Base-by-base conservation (phyloP, 2,797 vertebrate species). In the Sternarchorhynchus goeldii region DNA sequence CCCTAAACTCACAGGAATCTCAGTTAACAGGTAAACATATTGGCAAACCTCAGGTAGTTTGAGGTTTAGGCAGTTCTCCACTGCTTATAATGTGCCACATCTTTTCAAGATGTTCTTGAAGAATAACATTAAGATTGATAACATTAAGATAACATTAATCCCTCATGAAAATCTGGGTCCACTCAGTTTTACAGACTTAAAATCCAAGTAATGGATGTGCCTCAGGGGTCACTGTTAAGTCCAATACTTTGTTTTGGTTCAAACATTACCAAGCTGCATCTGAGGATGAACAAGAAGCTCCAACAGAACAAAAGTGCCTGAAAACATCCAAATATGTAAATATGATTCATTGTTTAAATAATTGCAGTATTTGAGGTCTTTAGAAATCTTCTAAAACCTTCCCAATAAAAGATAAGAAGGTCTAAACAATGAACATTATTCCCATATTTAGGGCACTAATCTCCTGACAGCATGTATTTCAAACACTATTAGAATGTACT, bases 171-270 rank as follows among this genome's bases (percentile, higher is more conserved):
- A 71, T 59, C 17, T 73, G 50, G 63, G 31, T 56, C 58, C 29
- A 45, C 18, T 12, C 10, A 32, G 72, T 77, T 80, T 77, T 36
- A 79, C 69, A 80, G 32, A 75, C 70, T 75, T 60, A 64, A 63
- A 67, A 14, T 68, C 63, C 75, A 39, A 55, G 76, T 36, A 59
- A 65, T 86, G 82, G 78, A 67, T 69, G 16, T 20, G 29, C 67
- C 77, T 79, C 72, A 83, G 56, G 73, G 73, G 53, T 74, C 76
- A 68, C 78, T 84, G 83, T 82, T 79, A 72, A 81, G 83, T 73
- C 50, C 60, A 25, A 58, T 53, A 34, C 67, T 65, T 39, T 82
- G 75, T 73, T 55, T 82, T 77, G 73, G 58, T 79, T 76, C 78
- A 60, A 63, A 77, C 69, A 29, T 64, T 77, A 34, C 36, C 32